Conservation (phyloP, 2,888 invertebrate species). For the Pemphredon lugubris region DNA sequence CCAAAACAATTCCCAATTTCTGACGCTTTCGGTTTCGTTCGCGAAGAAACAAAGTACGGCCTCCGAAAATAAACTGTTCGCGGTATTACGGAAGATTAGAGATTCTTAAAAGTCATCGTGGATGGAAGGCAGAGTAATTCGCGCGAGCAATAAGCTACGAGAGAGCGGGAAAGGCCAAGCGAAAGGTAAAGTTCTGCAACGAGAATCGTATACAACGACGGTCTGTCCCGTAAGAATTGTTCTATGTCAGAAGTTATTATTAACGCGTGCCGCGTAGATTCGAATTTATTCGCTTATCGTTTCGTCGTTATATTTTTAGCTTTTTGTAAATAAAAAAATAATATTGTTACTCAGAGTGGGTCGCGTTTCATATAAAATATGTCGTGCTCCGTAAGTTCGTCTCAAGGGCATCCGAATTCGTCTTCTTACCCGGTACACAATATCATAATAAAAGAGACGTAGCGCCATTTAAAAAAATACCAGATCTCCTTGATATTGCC, state of each 20-base stretch:
- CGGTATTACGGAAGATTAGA: not conserved
- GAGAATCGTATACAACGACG: constrained; percentile 13
- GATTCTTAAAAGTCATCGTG: constrained; percentile 19
- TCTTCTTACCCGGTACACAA: too few relatives aligned
- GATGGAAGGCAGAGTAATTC: constrained; percentile 16
- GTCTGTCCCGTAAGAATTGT: not conserved
- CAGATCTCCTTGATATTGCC: too few relatives aligned
- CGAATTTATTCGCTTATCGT: too few relatives aligned
- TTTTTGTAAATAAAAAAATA: not conserved
- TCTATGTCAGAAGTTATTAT: not conserved
- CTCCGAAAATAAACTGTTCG: constrained; percentile 1
- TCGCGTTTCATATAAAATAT: too few relatives aligned
- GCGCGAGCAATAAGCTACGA: constrained; percentile 9
- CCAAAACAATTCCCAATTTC: too few relatives aligned
- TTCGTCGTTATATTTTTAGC: not conserved
- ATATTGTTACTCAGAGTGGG: too few relatives aligned
- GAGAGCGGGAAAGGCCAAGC: constrained; percentile 33
- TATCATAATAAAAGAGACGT: too few relatives aligned
- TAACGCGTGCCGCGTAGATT: not conserved
- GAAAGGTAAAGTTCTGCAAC: constrained; percentile 38
- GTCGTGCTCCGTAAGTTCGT: too few relatives aligned
- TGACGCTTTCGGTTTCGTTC: too few relatives aligned
- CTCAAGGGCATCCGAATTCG: too few relatives aligned
- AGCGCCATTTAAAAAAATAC: too few relatives aligned
- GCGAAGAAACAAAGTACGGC: too few relatives aligned